Evolutionary conservation across 2,888 invertebrate genomes (phyloP).

Genomic region (Athalia cordata): DNA sequence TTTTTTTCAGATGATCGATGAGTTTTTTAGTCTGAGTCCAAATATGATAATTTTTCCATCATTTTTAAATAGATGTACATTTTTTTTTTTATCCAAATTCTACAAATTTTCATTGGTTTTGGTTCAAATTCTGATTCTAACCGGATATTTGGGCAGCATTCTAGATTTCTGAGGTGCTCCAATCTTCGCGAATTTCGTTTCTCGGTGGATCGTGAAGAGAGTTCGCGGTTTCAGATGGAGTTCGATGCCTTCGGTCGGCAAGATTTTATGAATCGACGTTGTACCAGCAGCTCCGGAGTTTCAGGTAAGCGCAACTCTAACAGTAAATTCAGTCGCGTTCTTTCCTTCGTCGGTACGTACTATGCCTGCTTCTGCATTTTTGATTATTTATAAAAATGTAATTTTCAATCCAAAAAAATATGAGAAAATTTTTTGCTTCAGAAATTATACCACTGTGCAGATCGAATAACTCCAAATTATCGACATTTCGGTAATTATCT

Average conservation of each 20-base stretch:
- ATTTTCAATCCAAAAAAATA: background rate
- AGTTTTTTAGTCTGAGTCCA: no score
- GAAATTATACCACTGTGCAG: no score
- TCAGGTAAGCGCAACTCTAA: constrained; percentile 5
- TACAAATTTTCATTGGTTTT: background rate
- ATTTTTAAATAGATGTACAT: background rate
- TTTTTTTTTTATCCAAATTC: background rate
- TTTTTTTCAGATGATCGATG: background rate
- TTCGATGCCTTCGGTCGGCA: constrained; percentile 27
- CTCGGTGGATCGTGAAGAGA: constrained; percentile 6
- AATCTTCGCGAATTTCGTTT: background rate
- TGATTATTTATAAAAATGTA: background rate
- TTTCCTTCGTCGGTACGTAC: constrained; percentile 5
- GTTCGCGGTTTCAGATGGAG: background rate
- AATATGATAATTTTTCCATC: background rate
- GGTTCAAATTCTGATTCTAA: background rate
- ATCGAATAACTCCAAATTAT: no score
- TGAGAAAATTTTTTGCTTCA: no score
- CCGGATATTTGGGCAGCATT: no score
- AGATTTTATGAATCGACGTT: background rate
- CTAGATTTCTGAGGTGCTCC: background rate
- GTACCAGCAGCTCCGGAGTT: background rate
- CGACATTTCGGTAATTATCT: no score
- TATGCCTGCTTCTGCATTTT: background rate
- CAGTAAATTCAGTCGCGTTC: constrained; percentile 21